These are phyloP conservation scores for Perizoma flavofasciatum DNA, from an alignment of 2,888 invertebrate genomes.

Conservation along the genomic window DNA sequence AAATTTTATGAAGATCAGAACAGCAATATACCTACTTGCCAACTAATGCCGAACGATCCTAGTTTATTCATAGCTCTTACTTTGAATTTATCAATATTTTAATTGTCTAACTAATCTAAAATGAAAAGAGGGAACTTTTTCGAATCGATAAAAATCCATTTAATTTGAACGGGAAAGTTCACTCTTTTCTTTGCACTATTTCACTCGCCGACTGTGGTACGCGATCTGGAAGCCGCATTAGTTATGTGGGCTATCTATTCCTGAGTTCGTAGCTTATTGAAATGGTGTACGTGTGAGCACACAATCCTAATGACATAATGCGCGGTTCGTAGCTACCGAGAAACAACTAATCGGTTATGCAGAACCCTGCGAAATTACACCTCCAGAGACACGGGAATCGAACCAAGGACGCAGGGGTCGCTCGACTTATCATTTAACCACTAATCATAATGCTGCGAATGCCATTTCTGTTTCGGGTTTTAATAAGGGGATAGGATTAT, in stretches of 20 bases:
- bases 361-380: constrained; percentile 79
- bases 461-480: constrained; percentile 77
- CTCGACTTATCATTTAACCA: constrained; percentile 77
- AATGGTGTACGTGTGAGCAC: constrained; percentile 54
- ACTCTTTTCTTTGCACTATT: too few species aligned
- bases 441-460: constrained; percentile 79
- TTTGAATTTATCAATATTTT: too few species aligned
- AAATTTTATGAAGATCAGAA: too few species aligned
- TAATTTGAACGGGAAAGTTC: too few species aligned
- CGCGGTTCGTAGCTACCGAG: constrained; percentile 74
- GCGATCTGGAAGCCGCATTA: too few species aligned
- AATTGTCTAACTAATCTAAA: too few species aligned
- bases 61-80: too few species aligned
- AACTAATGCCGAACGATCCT: too few species aligned
- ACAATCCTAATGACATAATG: constrained; percentile 77
- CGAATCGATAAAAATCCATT: too few species aligned
- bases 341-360: constrained; percentile 78
- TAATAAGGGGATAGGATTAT: constrained; percentile 71
- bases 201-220: too few species aligned
- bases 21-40: too few species aligned
- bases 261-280: constrained; percentile 38
- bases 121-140: too few species aligned
- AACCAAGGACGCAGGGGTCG: constrained; percentile 80
- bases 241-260: neutral
- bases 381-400: constrained; percentile 80